Evolutionary conservation across 92 coral and sea anemone genomes (phyloP).

Genomic region (Phenganax marumi): DNA sequence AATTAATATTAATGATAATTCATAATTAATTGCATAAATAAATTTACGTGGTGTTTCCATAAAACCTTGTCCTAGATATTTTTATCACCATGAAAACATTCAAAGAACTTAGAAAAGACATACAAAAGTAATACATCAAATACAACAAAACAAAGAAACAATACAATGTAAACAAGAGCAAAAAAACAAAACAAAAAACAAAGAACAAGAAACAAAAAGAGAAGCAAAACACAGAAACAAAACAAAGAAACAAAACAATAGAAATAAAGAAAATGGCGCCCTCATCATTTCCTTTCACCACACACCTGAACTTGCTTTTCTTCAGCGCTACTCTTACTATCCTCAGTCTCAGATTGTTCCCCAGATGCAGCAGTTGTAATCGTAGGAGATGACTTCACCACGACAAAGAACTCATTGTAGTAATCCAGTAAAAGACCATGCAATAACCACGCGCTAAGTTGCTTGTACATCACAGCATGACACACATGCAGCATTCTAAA

Average conservation of each 20-base stretch:
- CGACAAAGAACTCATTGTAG: slow-evolving; percentile 77
- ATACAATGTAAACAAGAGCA: no score
- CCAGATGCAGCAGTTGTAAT: slow-evolving; percentile 51
- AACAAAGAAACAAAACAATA: neutral
- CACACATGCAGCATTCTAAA: slow-evolving; percentile 82
- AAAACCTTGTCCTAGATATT: no score
- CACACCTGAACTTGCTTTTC: slow-evolving; percentile 16
- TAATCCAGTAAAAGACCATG: slow-evolving; percentile 78
- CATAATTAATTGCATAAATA: no score
- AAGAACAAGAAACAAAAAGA: no score
- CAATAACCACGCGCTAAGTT: slow-evolving; percentile 90
- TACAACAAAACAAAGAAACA: no score
- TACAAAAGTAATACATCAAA: no score
- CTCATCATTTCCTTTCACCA: neutral
- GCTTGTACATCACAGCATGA: slow-evolving; percentile 97
- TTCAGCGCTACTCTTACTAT: slow-evolving; percentile 40
- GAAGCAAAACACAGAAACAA: no score
- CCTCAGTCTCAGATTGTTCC: slow-evolving; percentile 31
- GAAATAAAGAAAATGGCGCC: neutral
- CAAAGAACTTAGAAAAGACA: no score
- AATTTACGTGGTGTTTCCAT: no score
- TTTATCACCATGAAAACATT: no score
- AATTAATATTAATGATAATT: no score
- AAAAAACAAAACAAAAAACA: no score
- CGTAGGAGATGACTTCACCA: neutral